Conservation (phyloP, 2,888 invertebrate species). For the Lordiphosa andalusiaca region DNA sequence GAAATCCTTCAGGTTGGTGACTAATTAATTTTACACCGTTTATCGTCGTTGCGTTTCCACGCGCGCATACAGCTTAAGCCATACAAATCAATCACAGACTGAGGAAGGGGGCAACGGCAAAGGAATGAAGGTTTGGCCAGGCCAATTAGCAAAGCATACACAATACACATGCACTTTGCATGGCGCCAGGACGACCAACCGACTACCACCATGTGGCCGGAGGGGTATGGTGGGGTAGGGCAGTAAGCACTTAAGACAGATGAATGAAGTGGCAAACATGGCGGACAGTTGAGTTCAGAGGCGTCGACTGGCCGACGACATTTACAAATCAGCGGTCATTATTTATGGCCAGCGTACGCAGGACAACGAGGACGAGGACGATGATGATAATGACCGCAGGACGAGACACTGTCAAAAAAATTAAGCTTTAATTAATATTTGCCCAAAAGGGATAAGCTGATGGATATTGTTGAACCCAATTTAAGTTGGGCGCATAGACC, state of each 20-base stretch:
- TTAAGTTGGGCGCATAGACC: too few relatives aligned
- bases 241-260: constrained; percentile 68
- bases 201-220: constrained; percentile 2
- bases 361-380: not conserved
- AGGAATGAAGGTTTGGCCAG: constrained; percentile 23
- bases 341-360: constrained; percentile 40
- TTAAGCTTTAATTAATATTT: constrained; percentile 44
- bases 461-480: not conserved
- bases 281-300: constrained; percentile 50
- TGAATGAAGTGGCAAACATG: constrained; percentile 72
- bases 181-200: constrained; percentile 50
- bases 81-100: constrained; percentile 64
- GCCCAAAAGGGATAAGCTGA: constrained; percentile 1
- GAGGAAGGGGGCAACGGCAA: not conserved
- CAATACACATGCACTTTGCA: constrained; percentile 59
- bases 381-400: not conserved
- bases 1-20: constrained; percentile 30
- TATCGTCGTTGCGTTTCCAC: constrained; percentile 59
- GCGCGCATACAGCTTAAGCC: constrained; percentile 58
- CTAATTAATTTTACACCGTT: constrained; percentile 72
- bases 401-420: constrained; percentile 5
- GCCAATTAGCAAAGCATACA: constrained; percentile 68
- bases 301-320: constrained; percentile 56
- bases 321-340: constrained; percentile 67
- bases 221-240: not conserved